Conservation (phyloP, 2,113 vertebrate species). For the Ammodytes marinus region DNA sequence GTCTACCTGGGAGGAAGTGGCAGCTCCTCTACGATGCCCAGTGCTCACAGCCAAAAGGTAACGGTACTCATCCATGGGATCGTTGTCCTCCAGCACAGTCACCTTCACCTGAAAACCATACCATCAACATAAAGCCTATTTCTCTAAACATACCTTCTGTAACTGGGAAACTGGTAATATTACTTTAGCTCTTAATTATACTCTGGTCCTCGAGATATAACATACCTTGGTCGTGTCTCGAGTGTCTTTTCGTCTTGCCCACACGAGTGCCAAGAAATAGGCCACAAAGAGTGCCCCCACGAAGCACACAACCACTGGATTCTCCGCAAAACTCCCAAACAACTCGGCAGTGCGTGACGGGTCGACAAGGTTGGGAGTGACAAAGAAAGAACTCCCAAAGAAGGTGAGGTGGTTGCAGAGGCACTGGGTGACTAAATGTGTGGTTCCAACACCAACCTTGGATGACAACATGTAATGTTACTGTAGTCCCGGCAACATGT, state of each 20-base stretch:
- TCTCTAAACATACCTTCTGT: neutral
- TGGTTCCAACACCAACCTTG: slow-evolving; percentile 90
- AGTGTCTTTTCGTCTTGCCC: slow-evolving; percentile 91
- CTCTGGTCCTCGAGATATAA: neutral
- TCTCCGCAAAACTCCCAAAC: slow-evolving; percentile 90
- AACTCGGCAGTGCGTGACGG: slow-evolving; percentile 87
- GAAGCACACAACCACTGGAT: slow-evolving; percentile 92
- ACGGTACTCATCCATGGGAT: slow-evolving; percentile 89
- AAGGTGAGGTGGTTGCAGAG: slow-evolving; percentile 93
- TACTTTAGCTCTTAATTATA: neutral
- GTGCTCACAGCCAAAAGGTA: slow-evolving; percentile 92
- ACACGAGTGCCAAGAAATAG: slow-evolving; percentile 88
- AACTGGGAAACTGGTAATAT: neutral
- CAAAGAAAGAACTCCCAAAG: slow-evolving; percentile 92
- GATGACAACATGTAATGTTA: slow-evolving; percentile 28
- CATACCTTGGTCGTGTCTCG: slow-evolving; percentile 89
- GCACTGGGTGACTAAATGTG: slow-evolving; percentile 85
- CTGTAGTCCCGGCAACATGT: neutral
- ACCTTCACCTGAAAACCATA: slow-evolving; percentile 86
- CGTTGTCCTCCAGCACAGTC: slow-evolving; percentile 90
- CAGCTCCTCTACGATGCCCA: slow-evolving; percentile 89
- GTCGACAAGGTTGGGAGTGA: slow-evolving; percentile 90
- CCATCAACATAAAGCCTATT: neutral
- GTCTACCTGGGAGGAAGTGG: slow-evolving; percentile 91
- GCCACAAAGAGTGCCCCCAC: slow-evolving; percentile 86